Evolutionary conservation across 2,888 invertebrate genomes (phyloP), one percentile per base, ranked within the genome.

Genomic region (Tenthredo amoena): DNA sequence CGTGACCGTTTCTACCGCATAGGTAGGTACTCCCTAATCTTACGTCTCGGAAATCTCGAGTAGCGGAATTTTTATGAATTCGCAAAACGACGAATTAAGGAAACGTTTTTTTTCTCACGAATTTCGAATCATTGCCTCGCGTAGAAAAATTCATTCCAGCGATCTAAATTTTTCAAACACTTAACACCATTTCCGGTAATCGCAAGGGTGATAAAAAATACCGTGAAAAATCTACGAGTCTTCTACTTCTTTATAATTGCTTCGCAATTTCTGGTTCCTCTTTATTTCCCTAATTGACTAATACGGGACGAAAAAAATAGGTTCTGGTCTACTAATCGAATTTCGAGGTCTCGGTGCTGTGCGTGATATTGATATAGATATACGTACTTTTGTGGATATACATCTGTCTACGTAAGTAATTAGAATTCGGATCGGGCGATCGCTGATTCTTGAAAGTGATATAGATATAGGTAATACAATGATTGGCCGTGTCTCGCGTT

Each of bases 271-370:
- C 31, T 15, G 65, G 18, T 50, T 4, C 50, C 18, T 50, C 5
- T 5, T 31, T 0, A 31, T 26, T 65, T 65, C 31, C 21, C 65
- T 31, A 65, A 65, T 65, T 65, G 31, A 12, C 10, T n/a, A 26
- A 26, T 18, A 40, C 10, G 43, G 18, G 21, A 0, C 6, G 15
- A 21, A 72, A 1, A 40, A 72, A 40, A 43, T 18, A 40, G 40
- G 72, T 72, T 72, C 72, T 40, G 21, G 37, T 72, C 72, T 21
- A 21, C 72, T 72, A 72, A 72, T 72, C 40, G 40, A 21, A 34
- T 72, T 43, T 43, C 10, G 37, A 10, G 72, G 43, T 72, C 43
- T 21, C 1, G n/a, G 37, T 15, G n/a, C n/a, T n/a, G 34, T 34
- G 31, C 71, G 37, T 18, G 34, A 37, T 34, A 34, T 34, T 34